phyloP scores from a whole-genome alignment of 2,797 vertebrate genomes.

The Mormyrus proboscirostris region DNA sequence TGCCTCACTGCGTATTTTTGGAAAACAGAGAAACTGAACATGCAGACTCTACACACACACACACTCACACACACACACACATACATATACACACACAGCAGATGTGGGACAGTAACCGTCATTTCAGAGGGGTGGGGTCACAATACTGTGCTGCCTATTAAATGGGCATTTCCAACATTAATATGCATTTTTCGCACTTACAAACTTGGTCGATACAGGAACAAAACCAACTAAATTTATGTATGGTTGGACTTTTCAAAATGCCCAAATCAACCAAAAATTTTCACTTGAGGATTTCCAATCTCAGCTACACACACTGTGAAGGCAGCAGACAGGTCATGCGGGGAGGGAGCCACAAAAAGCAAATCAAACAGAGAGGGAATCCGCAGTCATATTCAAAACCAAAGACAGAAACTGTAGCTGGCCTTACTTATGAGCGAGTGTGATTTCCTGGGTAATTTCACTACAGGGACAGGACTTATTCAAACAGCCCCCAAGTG shows the following conservation, averaged over 20 bases:
- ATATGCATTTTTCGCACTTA: not conserved
- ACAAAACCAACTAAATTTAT: not conserved
- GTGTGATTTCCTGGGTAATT: not conserved
- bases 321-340: not conserved
- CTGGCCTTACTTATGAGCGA: not conserved
- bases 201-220: not conserved
- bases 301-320: not conserved
- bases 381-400: not conserved
- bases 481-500: constrained; percentile 2
- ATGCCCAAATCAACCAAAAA: not conserved
- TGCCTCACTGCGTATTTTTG: not conserved
- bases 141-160: not conserved
- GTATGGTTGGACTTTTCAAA: not conserved
- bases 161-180: not conserved
- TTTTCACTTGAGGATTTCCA: not conserved
- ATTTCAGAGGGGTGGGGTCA: not conserved
- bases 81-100: not conserved
- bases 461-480: not conserved
- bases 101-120: not conserved
- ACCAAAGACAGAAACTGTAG: not conserved
- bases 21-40: not conserved
- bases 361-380: not conserved
- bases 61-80: not conserved
- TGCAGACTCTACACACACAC: not conserved
- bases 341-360: not conserved